Percentiles rank a stretch among this genome's conserved stretches.
Conservation (phyloP, 2,797 vertebrate genomes). For the Chelon labrosus region DNA sequence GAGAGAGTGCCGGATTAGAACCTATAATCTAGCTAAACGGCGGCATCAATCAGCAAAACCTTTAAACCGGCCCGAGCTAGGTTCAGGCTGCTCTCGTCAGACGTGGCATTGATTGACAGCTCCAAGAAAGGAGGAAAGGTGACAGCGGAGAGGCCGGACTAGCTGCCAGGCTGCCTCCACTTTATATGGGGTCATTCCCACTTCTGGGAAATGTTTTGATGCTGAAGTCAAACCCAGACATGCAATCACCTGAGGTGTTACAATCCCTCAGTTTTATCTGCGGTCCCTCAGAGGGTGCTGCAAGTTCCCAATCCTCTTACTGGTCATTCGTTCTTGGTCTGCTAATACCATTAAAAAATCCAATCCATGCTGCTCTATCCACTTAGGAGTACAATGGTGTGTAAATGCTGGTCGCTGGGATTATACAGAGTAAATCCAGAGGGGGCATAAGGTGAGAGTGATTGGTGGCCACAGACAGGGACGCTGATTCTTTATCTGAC, state of each 20-base stretch:
- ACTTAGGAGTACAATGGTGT: conserved; percentile 66
- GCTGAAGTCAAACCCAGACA: conserved; percentile 22
- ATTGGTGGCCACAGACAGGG: not conserved
- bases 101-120: conserved; percentile 47
- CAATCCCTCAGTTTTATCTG: conserved; percentile 8
- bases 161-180: not conserved
- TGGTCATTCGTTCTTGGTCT: conserved; percentile 53
- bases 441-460: conserved; percentile 23
- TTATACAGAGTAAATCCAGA: conserved; percentile 60
- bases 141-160: conserved; percentile 9
- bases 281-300: conserved; percentile 33
- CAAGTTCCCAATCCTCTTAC: conserved; percentile 73
- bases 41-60: conserved; percentile 52
- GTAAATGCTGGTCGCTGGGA: conserved; percentile 54
- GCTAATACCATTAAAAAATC: conserved; percentile 70
- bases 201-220: conserved; percentile 21
- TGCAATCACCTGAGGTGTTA: conserved; percentile 19
- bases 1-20: conserved; percentile 49
- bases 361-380: conserved; percentile 69
- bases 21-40: conserved; percentile 58
- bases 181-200: conserved; percentile 14
- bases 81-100: conserved; percentile 14
- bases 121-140: conserved; percentile 15
- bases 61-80: conserved; percentile 38
- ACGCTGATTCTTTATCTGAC: conserved; percentile 12